Evolutionary conservation across 2,888 invertebrate genomes (phyloP).

Genomic region (Drosophila mercatorum): DNA sequence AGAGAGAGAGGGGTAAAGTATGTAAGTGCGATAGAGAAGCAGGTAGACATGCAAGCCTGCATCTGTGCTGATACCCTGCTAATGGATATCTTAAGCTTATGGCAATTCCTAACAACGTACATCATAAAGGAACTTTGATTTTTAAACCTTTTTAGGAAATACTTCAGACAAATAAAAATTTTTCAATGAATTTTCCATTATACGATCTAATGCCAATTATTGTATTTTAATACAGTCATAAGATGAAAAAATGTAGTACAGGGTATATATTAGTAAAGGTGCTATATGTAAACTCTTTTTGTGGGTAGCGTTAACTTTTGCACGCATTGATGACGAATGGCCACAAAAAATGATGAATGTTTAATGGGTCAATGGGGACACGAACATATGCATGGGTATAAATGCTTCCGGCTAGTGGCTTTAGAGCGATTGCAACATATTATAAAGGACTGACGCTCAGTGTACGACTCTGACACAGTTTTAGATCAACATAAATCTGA

Average conservation of each 20-base stretch:
- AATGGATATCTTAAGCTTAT: no score
- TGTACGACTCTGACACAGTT: slow-evolving; percentile 11
- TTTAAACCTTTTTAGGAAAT: no score
- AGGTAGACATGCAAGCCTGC: neutral
- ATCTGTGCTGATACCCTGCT: slow-evolving; percentile 3
- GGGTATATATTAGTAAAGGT: slow-evolving; percentile 17
- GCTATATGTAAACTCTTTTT: slow-evolving; percentile 2
- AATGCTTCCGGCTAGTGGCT: slow-evolving; percentile 50
- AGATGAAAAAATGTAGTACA: neutral
- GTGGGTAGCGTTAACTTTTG: slow-evolving; percentile 56
- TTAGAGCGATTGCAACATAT: slow-evolving; percentile 19
- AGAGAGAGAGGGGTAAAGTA: neutral
- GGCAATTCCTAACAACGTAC: no score
- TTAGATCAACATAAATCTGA: slow-evolving; percentile 18
- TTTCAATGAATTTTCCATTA: no score
- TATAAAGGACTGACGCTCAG: slow-evolving; percentile 13
- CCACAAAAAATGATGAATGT: slow-evolving; percentile 75
- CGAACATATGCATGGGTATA: slow-evolving; percentile 59
- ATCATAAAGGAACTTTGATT: no score
- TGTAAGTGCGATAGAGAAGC: neutral
- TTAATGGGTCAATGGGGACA: slow-evolving; percentile 70
- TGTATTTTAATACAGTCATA: no score
- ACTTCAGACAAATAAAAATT: no score
- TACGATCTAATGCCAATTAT: no score
- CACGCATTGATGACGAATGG: slow-evolving; percentile 74